Conservation (phyloP, 1,140 invertebrate genomes). For the Trypoxylus dichotomus region DNA sequence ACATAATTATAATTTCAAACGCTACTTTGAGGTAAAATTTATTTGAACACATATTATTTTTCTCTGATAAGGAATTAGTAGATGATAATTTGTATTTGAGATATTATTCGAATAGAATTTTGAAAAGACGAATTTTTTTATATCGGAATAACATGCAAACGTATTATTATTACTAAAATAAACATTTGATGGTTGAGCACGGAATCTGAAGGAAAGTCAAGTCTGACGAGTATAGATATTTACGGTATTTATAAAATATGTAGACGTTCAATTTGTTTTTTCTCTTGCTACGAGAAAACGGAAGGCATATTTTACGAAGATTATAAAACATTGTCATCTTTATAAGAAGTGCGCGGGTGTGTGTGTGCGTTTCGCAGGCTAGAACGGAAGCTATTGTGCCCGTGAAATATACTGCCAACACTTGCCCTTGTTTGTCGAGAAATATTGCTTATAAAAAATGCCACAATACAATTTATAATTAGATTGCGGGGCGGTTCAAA, state of each 20-base stretch:
- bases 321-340: constrained; percentile 19
- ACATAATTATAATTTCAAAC: no score
- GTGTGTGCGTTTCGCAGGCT: neutral
- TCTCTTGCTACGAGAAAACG: neutral
- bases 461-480: constrained; percentile 26
- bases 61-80: no score
- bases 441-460: constrained; percentile 26
- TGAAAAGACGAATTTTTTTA: no score
- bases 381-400: constrained; percentile 6
- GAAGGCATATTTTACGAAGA: constrained; percentile 5
- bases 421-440: constrained; percentile 24
- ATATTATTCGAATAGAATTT: no score
- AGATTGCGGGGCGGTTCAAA: constrained; percentile 18
- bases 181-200: no score
- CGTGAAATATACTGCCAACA: constrained; percentile 21
- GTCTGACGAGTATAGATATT: no score
- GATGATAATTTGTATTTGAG: no score
- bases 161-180: neutral
- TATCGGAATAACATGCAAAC: no score
- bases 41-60: no score
- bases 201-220: no score
- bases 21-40: no score
- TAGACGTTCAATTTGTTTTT: constrained; percentile 9
- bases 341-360: neutral
- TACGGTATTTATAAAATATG: neutral